phyloP scores from a whole-genome alignment of 2,113 vertebrate genomes.

The Nymphicus hollandicus region DNA sequence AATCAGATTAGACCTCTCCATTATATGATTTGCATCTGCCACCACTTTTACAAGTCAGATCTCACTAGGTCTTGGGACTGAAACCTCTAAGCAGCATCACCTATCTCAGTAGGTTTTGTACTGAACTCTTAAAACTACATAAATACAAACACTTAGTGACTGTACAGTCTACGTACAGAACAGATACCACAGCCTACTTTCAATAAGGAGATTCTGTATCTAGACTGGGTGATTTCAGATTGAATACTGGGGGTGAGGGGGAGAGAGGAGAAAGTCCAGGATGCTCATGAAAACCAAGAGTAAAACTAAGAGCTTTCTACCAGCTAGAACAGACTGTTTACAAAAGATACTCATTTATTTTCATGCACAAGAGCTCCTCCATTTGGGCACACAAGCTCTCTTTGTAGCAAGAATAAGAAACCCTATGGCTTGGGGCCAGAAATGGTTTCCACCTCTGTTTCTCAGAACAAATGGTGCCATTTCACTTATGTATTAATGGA shows the following conservation, averaged over 20 bases:
- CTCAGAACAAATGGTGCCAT: background rate
- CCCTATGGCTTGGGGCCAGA: background rate
- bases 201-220: background rate
- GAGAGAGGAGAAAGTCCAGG: background rate
- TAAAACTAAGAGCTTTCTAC: background rate
- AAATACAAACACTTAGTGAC: background rate
- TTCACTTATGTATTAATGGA: background rate
- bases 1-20: background rate
- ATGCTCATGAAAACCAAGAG: background rate
- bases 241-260: rapidly evolving
- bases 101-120: background rate
- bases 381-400: background rate
- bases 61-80: background rate
- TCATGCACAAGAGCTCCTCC: background rate
- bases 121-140: background rate
- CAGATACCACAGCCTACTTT: background rate
- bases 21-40: background rate
- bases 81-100: background rate
- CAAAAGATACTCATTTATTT: background rate
- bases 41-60: background rate
- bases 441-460: background rate
- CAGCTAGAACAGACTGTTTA: background rate
- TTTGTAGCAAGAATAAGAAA: background rate
- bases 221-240: background rate
- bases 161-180: background rate